A percentile compares a stretch with the other conserved stretches of the same genome.
These are phyloP conservation scores for Himantopus leucocephalus DNA, from an alignment of 2,113 vertebrate genomes.

Conservation along the genomic window DNA sequence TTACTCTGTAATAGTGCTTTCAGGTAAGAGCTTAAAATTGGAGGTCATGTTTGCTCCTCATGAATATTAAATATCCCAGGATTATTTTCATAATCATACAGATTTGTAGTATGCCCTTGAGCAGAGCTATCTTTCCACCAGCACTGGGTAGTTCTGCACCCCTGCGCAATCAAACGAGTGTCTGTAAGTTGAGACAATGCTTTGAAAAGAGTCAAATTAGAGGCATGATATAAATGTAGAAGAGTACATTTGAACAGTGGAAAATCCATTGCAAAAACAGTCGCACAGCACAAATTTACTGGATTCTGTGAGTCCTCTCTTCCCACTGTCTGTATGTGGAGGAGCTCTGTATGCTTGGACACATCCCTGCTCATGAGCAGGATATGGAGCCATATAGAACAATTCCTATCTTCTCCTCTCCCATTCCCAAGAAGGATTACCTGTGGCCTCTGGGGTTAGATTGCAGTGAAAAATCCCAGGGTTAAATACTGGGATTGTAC, in stretches of 20 bases:
- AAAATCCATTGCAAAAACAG: not conserved
- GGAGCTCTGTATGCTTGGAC: not conserved
- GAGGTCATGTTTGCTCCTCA: constrained; percentile 38
- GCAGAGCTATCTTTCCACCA: not conserved
- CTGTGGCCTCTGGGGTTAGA: not conserved
- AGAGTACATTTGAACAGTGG: not conserved
- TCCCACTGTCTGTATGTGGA: not conserved
- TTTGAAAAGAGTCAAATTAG: constrained; percentile 37
- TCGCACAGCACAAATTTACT: not conserved
- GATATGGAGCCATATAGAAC: not conserved
- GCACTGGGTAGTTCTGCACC: not conserved
- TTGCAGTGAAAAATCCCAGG: not conserved
- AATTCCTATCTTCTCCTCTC: not conserved
- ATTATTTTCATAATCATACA: constrained; percentile 22
- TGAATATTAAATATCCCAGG: constrained; percentile 43
- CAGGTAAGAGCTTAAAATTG: constrained; percentile 19
- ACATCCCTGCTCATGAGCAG: not conserved
- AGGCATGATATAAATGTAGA: not conserved
- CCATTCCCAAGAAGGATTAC: not conserved
- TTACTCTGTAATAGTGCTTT: constrained; percentile 21
- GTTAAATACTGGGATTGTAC: not conserved
- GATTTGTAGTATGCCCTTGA: not conserved
- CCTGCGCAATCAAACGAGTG: not conserved
- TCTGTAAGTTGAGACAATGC: not conserved
- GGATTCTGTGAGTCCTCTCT: not conserved